These are phyloP conservation scores for Carterocephalus palaemon DNA, from an alignment of 2,888 invertebrate species.

Conservation along the genomic window DNA sequence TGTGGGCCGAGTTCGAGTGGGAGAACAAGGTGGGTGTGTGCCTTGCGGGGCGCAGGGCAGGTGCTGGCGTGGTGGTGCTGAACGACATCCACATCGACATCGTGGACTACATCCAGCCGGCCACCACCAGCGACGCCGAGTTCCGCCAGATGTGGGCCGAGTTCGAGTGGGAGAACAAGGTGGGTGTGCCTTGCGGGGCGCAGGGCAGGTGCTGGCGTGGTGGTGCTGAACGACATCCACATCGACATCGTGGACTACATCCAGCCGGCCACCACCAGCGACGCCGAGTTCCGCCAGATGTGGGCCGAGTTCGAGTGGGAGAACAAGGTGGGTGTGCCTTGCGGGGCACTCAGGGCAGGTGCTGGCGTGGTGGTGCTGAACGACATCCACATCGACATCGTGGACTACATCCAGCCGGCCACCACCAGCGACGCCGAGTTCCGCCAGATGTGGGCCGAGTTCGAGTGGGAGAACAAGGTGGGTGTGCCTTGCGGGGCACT, in stretches of 20 bases:
- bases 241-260: constrained; percentile 99
- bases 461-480: constrained; percentile 99
- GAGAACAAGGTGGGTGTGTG: constrained; percentile 91
- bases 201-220: too few relatives aligned
- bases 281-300: constrained; percentile 98
- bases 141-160: constrained; percentile 99
- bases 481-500: too few relatives aligned
- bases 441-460: constrained; percentile 99
- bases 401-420: constrained; percentile 99
- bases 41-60: too few relatives aligned
- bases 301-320: constrained; percentile 99
- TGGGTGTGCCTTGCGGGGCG: too few relatives aligned
- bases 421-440: constrained; percentile 97
- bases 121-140: constrained; percentile 95
- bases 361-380: constrained; percentile 99
- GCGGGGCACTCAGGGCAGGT: too few relatives aligned
- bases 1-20: constrained; percentile 99
- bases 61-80: too few relatives aligned
- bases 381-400: constrained; percentile 99
- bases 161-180: constrained; percentile 99
- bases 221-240: constrained; percentile 99
- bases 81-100: constrained; percentile 99
- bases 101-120: constrained; percentile 99
- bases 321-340: constrained; percentile 89
- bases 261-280: constrained; percentile 95